Conservation (phyloP, 2,888 invertebrate species). For the Platycnemis pennipes region DNA sequence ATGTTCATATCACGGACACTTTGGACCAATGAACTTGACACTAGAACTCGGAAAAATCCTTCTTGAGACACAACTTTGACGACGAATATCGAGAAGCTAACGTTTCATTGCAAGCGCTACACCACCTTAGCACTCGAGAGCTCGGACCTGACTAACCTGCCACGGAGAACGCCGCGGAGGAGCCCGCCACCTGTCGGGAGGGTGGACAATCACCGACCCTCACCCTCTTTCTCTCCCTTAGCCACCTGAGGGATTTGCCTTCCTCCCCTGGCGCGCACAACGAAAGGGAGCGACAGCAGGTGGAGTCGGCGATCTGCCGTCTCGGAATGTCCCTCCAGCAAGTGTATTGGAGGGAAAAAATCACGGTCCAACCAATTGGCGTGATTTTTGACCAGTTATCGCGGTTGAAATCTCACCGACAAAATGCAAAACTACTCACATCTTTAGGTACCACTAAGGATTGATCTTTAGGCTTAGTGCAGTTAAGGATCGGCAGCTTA, state of each 20-base stretch:
- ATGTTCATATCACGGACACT: conserved; percentile 64
- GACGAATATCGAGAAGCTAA: not conserved
- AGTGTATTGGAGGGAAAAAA: conserved; percentile 42
- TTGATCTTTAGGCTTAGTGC: too few species aligned
- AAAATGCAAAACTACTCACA: too few species aligned
- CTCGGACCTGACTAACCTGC: conserved; percentile 65
- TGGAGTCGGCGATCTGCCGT: not conserved
- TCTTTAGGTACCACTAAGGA: too few species aligned
- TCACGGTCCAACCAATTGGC: not conserved
- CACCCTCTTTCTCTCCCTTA: conserved; percentile 5
- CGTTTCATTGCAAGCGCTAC: conserved; percentile 17
- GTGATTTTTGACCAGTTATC: not conserved
- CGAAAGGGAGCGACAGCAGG: conserved; percentile 43
- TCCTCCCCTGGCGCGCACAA: not conserved
- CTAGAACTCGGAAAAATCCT: not conserved
- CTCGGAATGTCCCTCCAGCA: conserved; percentile 45
- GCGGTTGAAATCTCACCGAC: too few species aligned
- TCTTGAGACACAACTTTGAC: not conserved
- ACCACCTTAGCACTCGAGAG: conserved; percentile 39
- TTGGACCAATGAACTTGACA: not conserved
- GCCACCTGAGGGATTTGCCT: not conserved
- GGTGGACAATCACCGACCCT: conserved; percentile 56
- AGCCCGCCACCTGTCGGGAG: conserved; percentile 63
- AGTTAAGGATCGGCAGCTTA: too few species aligned
- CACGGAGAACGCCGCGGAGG: conserved; percentile 62